These are phyloP conservation scores for Trachops cirrhosus DNA, from an alignment of 2,797 vertebrate genomes.

Conservation along the genomic window DNA sequence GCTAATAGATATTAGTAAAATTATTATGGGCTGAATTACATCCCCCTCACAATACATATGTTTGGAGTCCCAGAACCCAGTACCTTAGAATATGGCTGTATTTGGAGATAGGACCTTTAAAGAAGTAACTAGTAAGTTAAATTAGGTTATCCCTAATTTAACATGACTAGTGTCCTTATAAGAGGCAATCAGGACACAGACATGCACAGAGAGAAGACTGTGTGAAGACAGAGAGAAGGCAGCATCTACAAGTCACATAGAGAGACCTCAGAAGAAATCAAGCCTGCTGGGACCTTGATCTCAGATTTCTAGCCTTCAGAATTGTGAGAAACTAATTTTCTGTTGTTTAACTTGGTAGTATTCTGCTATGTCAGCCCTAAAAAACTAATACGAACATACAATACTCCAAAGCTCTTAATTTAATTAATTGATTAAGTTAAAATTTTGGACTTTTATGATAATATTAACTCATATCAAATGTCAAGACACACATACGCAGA, in stretches of 20 bases:
- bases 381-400: not conserved
- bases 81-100: not conserved
- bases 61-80: not conserved
- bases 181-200: not conserved
- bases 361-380: not conserved
- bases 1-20: not conserved
- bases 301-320: too few relatives aligned
- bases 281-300: too few relatives aligned
- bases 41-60: not conserved
- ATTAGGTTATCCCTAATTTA: not conserved
- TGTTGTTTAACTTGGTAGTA: not conserved
- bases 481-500: conserved; percentile 38
- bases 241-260: too few relatives aligned
- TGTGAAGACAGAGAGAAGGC: too few relatives aligned
- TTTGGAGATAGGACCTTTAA: not conserved
- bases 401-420: not conserved
- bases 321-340: not conserved
- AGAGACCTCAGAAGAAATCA: too few relatives aligned
- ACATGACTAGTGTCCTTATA: not conserved
- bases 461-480: conserved; percentile 55
- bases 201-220: too few relatives aligned
- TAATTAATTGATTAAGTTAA: conserved; percentile 65
- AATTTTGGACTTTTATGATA: not conserved
- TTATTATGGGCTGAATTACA: not conserved
- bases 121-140: not conserved